These are phyloP conservation scores for Neotoma lepida DNA, from an alignment of 2,113 vertebrate genomes.

Conservation along the genomic window DNA sequence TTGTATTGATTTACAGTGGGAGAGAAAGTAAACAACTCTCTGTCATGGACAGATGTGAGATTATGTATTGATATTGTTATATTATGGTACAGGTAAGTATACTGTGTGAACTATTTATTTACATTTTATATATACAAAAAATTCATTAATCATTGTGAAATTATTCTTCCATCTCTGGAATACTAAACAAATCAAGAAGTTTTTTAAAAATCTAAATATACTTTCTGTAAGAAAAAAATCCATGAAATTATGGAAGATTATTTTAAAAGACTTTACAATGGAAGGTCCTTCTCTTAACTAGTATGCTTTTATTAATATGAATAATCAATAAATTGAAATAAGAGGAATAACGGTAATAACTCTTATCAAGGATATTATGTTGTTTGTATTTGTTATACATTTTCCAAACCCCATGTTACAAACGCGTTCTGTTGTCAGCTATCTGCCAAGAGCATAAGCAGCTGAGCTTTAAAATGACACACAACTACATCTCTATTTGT, in stretches of 20 bases:
- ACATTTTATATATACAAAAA: background rate
- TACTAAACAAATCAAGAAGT: background rate
- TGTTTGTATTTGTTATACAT: background rate
- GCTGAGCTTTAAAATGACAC: slow-evolving; percentile 67
- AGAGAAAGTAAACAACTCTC: background rate
- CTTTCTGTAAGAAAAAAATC: background rate
- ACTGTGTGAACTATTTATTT: too few relatives aligned
- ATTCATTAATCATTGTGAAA: background rate
- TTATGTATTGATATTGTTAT: background rate
- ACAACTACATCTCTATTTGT: slow-evolving; percentile 71
- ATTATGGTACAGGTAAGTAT: background rate
- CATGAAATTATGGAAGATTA: background rate
- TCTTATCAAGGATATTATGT: background rate
- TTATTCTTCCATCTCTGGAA: slow-evolving; percentile 15
- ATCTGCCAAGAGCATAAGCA: slow-evolving; percentile 68
- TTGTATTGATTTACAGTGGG: background rate
- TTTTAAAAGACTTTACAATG: background rate
- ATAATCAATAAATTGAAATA: background rate
- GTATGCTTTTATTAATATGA: background rate
- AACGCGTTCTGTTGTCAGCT: slow-evolving; percentile 60
- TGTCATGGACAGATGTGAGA: background rate
- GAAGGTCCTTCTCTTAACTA: background rate
- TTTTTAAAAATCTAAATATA: background rate
- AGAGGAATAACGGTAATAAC: background rate
- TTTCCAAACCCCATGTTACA: slow-evolving; percentile 45